phyloP scores from a whole-genome alignment of 1,140 invertebrate species.

The Camponotus floridanus region DNA sequence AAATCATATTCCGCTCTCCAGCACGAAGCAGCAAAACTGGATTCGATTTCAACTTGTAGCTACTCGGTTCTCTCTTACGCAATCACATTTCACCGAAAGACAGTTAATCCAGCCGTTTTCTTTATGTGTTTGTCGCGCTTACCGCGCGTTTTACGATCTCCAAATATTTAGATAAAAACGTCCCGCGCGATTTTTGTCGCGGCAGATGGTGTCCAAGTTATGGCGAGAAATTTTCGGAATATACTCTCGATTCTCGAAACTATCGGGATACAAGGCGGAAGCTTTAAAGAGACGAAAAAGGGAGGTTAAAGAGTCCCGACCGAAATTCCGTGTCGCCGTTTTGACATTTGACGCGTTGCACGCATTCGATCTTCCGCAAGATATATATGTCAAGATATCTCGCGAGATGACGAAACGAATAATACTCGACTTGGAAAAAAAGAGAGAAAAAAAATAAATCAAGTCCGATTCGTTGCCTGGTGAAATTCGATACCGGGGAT shows the following conservation, averaged over 20 bases:
- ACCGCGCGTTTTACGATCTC: conserved; percentile 44
- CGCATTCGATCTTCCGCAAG: neutral
- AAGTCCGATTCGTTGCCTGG: conserved; percentile 16
- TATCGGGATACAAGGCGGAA: neutral
- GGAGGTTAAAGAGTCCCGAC: neutral
- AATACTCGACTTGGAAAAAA: neutral
- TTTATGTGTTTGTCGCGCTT: conserved; percentile 50
- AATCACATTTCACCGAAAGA: conserved; percentile 14
- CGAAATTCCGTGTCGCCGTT: neutral
- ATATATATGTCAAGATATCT: neutral
- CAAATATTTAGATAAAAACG: conserved; percentile 55
- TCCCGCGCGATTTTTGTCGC: conserved; percentile 32
- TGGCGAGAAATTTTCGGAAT: conserved; percentile 4
- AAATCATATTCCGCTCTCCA: neutral
- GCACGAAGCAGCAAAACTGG: neutral
- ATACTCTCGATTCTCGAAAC: neutral
- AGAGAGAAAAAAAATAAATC: conserved; percentile 22
- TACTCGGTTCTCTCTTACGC: conserved; percentile 34
- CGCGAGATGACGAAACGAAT: neutral
- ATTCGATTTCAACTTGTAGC: conserved; percentile 34
- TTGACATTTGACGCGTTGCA: neutral
- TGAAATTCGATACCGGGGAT: conserved; percentile 55
- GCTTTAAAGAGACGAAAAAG: conserved; percentile 28
- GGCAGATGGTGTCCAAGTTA: conserved; percentile 59
- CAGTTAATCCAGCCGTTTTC: conserved; percentile 40